Percentiles rank a stretch among this genome's conserved stretches.
Conservation (phyloP, 1,140 invertebrate species). For the Achatina immaculata region DNA sequence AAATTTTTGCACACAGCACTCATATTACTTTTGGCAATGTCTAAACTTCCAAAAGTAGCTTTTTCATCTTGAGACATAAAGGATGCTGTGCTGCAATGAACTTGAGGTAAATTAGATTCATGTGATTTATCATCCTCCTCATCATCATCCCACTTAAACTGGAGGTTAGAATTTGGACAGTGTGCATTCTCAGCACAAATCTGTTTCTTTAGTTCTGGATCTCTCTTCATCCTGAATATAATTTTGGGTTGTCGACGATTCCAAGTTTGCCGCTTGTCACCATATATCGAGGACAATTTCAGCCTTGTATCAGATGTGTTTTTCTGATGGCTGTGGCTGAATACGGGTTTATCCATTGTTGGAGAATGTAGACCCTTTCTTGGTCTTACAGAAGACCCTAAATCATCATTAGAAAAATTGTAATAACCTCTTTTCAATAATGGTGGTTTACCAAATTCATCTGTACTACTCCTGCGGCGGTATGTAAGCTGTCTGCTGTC, state of each 20-base stretch:
- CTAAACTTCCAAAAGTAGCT: background rate
- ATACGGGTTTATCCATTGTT: background rate
- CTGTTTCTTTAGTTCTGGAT: conserved; percentile 37
- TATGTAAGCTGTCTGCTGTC: conserved; percentile 2
- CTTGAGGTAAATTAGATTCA: background rate
- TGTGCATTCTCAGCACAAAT: conserved; percentile 26
- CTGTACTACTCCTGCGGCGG: background rate
- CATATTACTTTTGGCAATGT: background rate
- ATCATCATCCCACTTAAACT: conserved; percentile 38
- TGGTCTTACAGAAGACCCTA: background rate
- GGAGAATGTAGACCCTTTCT: background rate
- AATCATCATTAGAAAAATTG: background rate
- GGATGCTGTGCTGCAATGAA: background rate
- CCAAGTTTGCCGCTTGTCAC: background rate
- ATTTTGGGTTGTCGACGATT: conserved; percentile 19
- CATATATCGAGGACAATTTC: background rate
- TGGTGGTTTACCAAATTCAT: conserved; percentile 30
- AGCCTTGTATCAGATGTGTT: background rate
- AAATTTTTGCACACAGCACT: background rate
- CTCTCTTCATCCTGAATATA: conserved; percentile 35
- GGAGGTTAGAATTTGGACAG: conserved; percentile 27
- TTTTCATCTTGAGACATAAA: background rate
- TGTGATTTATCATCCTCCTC: background rate
- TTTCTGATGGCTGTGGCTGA: background rate
- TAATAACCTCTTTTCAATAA: conserved; percentile 14